phyloP scores from a whole-genome alignment of 2,797 vertebrate genomes.

The Linurgus olivaceus region DNA sequence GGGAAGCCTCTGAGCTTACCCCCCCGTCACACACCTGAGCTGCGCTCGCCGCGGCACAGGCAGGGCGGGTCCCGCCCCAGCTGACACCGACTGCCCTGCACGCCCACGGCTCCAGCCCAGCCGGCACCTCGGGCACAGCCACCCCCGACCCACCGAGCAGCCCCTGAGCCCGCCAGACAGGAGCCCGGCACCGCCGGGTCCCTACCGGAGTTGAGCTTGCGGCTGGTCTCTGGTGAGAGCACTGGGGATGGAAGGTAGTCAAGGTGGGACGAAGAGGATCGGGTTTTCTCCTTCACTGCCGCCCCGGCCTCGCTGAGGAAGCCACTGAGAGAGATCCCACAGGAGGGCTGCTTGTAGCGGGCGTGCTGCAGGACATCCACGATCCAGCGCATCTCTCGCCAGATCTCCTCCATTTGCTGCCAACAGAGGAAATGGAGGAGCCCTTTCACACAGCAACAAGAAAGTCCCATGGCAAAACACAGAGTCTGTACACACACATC shows the following conservation, averaged over 20 bases:
- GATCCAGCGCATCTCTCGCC: constrained; percentile 92
- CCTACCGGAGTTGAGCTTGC: constrained; percentile 82
- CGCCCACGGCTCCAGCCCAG: accelerated
- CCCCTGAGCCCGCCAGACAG: neutral
- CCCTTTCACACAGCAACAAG: neutral
- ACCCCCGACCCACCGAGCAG: accelerated
- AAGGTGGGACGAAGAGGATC: constrained; percentile 80
- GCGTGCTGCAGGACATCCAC: constrained; percentile 89
- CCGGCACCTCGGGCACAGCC: accelerated
- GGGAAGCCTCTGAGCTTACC: accelerated
- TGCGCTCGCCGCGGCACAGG: accelerated
- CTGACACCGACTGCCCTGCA: neutral
- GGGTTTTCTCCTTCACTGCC: constrained; percentile 74
- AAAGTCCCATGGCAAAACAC: neutral
- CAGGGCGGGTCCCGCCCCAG: neutral
- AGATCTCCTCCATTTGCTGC: constrained; percentile 93
- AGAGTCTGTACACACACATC: neutral
- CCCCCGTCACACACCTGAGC: accelerated
- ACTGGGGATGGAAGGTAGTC: constrained; percentile 86
- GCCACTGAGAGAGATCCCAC: constrained; percentile 82
- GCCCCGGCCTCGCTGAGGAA: constrained; percentile 80
- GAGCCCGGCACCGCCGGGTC: neutral
- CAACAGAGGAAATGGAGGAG: neutral
- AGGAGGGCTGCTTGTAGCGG: constrained; percentile 88
- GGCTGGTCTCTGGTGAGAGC: constrained; percentile 82